Conservation (phyloP, 2,113 vertebrate species). For the Chrysochloris asiatica region DNA sequence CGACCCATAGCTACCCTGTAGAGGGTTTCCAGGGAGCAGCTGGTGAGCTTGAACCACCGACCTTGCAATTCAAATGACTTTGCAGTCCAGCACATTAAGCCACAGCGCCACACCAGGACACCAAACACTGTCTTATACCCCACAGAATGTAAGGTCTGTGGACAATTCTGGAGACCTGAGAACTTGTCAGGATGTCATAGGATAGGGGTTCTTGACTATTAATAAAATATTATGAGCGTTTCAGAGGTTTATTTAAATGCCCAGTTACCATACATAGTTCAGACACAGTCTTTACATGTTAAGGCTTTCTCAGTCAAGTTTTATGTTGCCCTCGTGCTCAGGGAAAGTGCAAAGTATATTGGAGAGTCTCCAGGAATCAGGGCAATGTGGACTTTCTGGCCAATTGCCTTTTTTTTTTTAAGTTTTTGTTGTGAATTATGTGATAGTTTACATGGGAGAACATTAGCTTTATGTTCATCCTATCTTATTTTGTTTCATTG, state of each 20-base stretch:
- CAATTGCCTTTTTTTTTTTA: background rate
- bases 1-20: no score
- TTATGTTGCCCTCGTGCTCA: background rate
- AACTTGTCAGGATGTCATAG: background rate
- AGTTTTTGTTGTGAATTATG: no score
- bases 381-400: accelerated
- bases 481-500: no score
- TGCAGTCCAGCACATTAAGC: no score
- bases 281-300: accelerated
- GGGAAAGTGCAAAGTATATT: background rate
- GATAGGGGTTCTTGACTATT: background rate
- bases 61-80: no score
- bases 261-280: background rate
- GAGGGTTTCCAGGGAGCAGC: no score
- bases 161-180: background rate
- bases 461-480: no score
- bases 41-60: no score
- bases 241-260: background rate
- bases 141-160: background rate
- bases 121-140: background rate
- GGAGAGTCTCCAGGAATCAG: background rate
- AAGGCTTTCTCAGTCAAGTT: no score
- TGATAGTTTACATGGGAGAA: no score
- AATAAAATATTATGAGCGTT: background rate
- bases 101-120: no score